Conservation (phyloP, 2,888 invertebrate genomes). For the Latrodectus elegans region DNA sequence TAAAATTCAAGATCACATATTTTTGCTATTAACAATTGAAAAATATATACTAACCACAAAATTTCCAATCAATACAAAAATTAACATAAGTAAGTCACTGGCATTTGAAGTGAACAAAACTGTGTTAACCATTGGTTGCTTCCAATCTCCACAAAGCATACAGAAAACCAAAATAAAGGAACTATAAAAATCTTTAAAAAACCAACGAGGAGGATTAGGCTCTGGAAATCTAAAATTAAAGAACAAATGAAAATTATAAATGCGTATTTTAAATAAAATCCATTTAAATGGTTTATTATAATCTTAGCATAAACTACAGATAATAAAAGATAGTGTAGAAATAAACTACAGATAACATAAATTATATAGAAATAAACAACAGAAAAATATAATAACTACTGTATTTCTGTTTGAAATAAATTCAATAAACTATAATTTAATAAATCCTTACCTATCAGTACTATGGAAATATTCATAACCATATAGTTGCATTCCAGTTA, state of each 20-base stretch:
- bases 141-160: slow-evolving; percentile 67
- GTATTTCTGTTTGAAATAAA: neutral
- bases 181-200: slow-evolving; percentile 64
- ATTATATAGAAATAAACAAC: neutral
- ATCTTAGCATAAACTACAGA: too few relatives aligned
- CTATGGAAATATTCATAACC: slow-evolving; percentile 61
- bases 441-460: slow-evolving; percentile 34
- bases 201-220: slow-evolving; percentile 65
- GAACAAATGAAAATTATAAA: too few relatives aligned
- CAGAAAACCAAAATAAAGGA: slow-evolving; percentile 65
- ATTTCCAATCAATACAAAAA: slow-evolving; percentile 65
- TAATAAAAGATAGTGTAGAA: neutral
- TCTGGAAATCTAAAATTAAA: slow-evolving; percentile 46
- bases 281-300: too few relatives aligned
- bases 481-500: slow-evolving; percentile 64
- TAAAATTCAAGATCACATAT: too few relatives aligned
- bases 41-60: slow-evolving; percentile 46
- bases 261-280: too few relatives aligned
- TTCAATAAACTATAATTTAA: neutral
- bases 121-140: slow-evolving; percentile 65
- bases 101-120: slow-evolving; percentile 65
- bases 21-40: neutral
- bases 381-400: neutral
- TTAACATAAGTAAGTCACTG: slow-evolving; percentile 62
- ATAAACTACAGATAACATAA: neutral